Conservation (phyloP, 1,140 invertebrate species). For the Mylabris phalerata region DNA sequence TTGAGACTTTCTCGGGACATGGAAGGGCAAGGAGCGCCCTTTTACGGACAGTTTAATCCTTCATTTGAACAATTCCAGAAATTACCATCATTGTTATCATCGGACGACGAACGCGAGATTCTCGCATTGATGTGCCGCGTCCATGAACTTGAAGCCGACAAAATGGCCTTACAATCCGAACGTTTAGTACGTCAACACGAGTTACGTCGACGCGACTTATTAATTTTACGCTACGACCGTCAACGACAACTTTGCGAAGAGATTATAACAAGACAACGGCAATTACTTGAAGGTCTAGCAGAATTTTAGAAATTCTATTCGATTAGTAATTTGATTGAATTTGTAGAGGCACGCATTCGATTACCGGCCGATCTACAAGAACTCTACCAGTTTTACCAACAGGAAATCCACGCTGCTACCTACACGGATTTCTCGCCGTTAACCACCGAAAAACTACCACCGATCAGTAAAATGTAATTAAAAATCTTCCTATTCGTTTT, state of each 20-base stretch:
- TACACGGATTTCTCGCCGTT: constrained; percentile 51
- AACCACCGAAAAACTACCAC: constrained; percentile 44
- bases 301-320: neutral
- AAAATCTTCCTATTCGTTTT: no score
- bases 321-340: neutral
- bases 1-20: no score
- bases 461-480: constrained; percentile 42
- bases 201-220: constrained; percentile 71
- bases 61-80: constrained; percentile 49
- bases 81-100: constrained; percentile 72
- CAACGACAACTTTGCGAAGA: constrained; percentile 83
- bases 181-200: constrained; percentile 78
- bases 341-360: constrained; percentile 56
- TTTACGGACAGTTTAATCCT: no score
- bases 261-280: constrained; percentile 80
- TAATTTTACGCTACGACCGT: constrained; percentile 74
- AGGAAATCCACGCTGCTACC: constrained; percentile 71
- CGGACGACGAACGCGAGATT: constrained; percentile 80
- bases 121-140: constrained; percentile 76
- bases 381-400: constrained; percentile 78
- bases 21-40: no score
- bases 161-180: constrained; percentile 82
- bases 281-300: constrained; percentile 72
- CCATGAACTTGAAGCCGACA: constrained; percentile 87
- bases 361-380: constrained; percentile 75